Evolutionary conservation across 2,113 vertebrate species (phyloP), one percentile per base, ranked within the genome.

Genomic region (Gambusia holbrooki): DNA sequence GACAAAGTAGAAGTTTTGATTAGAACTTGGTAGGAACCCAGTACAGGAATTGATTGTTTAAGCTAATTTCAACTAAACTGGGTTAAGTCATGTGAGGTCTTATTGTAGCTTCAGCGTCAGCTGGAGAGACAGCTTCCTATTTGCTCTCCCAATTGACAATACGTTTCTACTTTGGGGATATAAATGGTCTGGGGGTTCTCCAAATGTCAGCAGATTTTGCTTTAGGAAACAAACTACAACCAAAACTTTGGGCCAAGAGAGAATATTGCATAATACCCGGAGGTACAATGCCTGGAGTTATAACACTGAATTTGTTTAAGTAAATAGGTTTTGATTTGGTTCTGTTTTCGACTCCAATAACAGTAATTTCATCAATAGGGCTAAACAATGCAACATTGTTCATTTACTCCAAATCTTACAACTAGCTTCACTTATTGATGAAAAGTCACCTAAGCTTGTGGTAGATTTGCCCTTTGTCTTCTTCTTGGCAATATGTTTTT

Each of bases 1-100:
- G 85, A 84, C 79, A 84, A 87, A 91, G 82, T 84, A 80, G 76
- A 87, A 88, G 89, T 91, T 82, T 88, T 91, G 84, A 92, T 90
- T 84, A 89, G 85, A 89, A 87, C 83, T 88, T 88, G 86, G 84
- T 89, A 69, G 69, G 69, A 93, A 75, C 68, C 71, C 76, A 28
- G 71, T 54, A 71, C 69, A 85, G 77, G 65, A 83, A 89, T 87
- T 84, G 88, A 90, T 88, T 87, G 80, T 81, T 87, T 69, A 76
- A 87, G 76, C 77, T 82, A 30, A 68, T 75, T 81, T 67, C n/a
- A 37, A 86, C 77, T 82, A 77, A 77, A 51, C 35, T 54, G 80
- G 71, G 80, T 74, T 62, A 1, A 69, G 35, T 12, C 0, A 68
- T 66, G 61, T 60, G 35, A 66, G 74, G 60, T 70, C 72, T 88